phyloP scores from a whole-genome alignment of 2,797 vertebrate genomes.

The Amniataba percoides region DNA sequence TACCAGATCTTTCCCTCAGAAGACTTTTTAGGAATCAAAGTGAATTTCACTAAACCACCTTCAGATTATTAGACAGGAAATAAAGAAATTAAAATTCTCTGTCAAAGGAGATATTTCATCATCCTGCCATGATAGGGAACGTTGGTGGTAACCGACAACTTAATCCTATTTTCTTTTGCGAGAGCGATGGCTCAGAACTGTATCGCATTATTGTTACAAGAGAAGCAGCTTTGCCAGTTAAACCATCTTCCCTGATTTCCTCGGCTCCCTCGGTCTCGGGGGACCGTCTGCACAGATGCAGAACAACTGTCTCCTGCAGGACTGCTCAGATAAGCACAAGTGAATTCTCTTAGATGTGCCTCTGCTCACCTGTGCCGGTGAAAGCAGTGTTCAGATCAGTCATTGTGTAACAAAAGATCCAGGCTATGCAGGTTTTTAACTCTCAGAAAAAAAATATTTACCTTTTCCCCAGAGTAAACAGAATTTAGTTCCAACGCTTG shows the following conservation, averaged over 20 bases:
- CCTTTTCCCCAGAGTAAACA: slow-evolving; percentile 82
- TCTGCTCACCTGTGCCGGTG: slow-evolving; percentile 71
- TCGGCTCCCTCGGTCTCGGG: slow-evolving; percentile 61
- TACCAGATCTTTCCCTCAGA: slow-evolving; percentile 51
- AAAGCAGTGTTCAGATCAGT: slow-evolving; percentile 75
- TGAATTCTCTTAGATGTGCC: slow-evolving; percentile 70
- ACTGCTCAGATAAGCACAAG: slow-evolving; percentile 77
- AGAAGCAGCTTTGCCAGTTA: slow-evolving; percentile 82
- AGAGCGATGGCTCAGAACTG: slow-evolving; percentile 75
- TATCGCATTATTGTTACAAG: slow-evolving; percentile 73
- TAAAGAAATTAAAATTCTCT: slow-evolving; percentile 67
- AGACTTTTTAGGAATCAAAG: slow-evolving; percentile 49
- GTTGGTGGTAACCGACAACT: slow-evolving; percentile 74
- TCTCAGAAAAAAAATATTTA: slow-evolving; percentile 77
- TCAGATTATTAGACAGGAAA: slow-evolving; percentile 46
- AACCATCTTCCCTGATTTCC: slow-evolving; percentile 76
- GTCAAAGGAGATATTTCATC: slow-evolving; percentile 75
- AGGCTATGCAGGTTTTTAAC: slow-evolving; percentile 76
- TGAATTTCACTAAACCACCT: slow-evolving; percentile 49
- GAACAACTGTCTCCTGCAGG: slow-evolving; percentile 76
- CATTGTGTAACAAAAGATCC: slow-evolving; percentile 76
- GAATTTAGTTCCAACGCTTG: slow-evolving; percentile 79
- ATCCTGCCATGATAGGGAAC: slow-evolving; percentile 58
- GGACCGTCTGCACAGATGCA: slow-evolving; percentile 69
- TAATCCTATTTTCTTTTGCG: slow-evolving; percentile 79